Base-by-base conservation (phyloP, 2,888 invertebrate species). In the Omphaloscelis lunosa region DNA sequence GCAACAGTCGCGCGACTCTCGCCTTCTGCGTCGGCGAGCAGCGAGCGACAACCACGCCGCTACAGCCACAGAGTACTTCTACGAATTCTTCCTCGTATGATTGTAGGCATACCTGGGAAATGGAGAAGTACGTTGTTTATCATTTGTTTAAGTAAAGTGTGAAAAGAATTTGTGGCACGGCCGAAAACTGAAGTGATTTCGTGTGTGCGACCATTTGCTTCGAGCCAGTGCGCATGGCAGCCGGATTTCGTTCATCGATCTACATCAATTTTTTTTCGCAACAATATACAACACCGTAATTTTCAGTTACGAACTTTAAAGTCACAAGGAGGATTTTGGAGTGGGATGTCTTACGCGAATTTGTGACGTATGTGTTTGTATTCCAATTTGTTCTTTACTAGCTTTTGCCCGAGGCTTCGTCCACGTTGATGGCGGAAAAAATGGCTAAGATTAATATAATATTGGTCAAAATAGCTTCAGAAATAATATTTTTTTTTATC, bases 21-120 rank as follows among this genome's bases (percentile, higher is more conserved):
- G 98, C 99, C 95, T 99, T 99, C 95, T 99, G 99, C 23, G 99
- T 98, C 2, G 99, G 99, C 65, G 99, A 98, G 97, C 99, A 98
- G 68, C 99, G 97, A 88, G 99, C 99, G 90, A 99, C 99, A 12
- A 99, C 98, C 7, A 99, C 99, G 7, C 99, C 98, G 11, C 98
- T 97, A 68, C 98, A 98, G 0, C 97, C 95, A 66, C 98, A 97
- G 11, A 98, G 97, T 67, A 99, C 96, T 77, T 97, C 97, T 91
- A 98, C 97, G 85, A 99, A 97, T 90, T 98, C 98, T 8, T 97
- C 97, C 62, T 97, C 97, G 94, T 98, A 98, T 85, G 97, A 97
- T 79, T 97, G 97, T 41, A 98, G 97, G 79, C 98, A 98, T 0
- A 97, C 97, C 97, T 97, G 87, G 0, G 5, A 29, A 11, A 9